Conservation (phyloP, 2,113 vertebrate genomes). For the Chloebia gouldiae region DNA sequence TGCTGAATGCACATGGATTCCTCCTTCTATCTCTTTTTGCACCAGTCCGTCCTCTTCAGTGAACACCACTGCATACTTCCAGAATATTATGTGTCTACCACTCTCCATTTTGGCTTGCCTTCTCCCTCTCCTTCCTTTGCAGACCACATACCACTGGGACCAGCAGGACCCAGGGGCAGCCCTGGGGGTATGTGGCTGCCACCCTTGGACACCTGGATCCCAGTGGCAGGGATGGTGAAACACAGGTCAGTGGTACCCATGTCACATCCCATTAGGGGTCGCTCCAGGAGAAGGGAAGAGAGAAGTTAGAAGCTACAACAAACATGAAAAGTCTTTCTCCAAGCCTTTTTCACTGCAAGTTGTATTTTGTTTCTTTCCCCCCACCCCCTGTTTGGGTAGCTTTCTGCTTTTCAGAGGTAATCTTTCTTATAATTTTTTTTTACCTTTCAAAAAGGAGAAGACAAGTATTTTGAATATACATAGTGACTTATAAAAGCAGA, state of each 20-base stretch:
- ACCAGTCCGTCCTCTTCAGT: neutral
- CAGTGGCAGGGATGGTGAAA: neutral
- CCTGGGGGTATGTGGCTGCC: neutral
- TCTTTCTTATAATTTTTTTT: neutral
- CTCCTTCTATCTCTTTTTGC: neutral
- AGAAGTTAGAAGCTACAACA: neutral
- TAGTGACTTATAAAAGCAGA: neutral
- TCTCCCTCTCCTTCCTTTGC: neutral
- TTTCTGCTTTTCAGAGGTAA: neutral
- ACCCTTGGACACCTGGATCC: neutral
- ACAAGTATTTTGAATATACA: neutral
- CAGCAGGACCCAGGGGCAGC: neutral
- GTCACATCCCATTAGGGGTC: neutral
- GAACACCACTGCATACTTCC: neutral
- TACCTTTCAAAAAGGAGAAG: neutral
- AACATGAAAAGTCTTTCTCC: neutral
- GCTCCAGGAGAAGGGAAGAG: neutral
- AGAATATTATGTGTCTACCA: neutral
- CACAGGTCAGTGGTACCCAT: fast-evolving
- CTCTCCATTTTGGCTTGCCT: neutral
- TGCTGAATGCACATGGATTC: neutral
- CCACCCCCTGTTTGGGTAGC: neutral
- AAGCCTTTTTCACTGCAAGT: neutral
- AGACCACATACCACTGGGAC: neutral
- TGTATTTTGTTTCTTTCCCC: neutral